Base-by-base conservation (phyloP, 2,797 vertebrate genomes). In the Molossus alvarezi region DNA sequence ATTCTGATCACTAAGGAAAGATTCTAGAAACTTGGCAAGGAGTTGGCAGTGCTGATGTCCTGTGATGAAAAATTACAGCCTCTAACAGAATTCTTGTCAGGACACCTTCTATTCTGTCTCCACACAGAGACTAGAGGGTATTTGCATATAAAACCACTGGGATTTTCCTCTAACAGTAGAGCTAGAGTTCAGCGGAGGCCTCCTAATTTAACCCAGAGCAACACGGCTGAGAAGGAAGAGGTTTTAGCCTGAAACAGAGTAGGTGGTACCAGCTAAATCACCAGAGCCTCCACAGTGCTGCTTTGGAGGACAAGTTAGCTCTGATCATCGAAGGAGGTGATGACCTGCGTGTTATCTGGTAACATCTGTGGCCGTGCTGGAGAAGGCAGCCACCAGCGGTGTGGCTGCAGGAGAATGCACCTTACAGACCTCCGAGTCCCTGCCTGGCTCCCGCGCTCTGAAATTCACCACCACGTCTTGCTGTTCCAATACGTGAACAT, bases 1-100 rank as follows among this genome's bases (percentile, higher is more conserved):
- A 55, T 51, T 90, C 27, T 57, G 23, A 82, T 77, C 13, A n/a
- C 17, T 64, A 77, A 83, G 62, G 27, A 29, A 12, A 72, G 71
- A 91, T 29, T 94, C 64, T 71, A 73, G 71, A 77, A 88, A 72
- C 57, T 88, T 48, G 76, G 37, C 53, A 83, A 27, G 57, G 65
- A 51, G 11, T 29, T 77, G 71, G 37, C 62, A 18, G 14, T 57
- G 76, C 55, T 88, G 11, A 86, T 6, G 57, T 58, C 88, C 48
- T 53, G n/a, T 29, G 64, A 72, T 33, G 71, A 88, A 83, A 83
- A 67, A 51, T 88, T 58, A 69, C 0, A 87, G 53, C 76, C 17
- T 69, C 13, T 71, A 60, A 21, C 55, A 71, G 62, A 71, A 87
- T 76, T 45, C 45, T 69, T 69, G 58, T 48, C 6, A 6, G 41